A percentile compares a stretch with the other conserved stretches of the same genome.
phyloP scores from a whole-genome alignment of 1,140 invertebrate species.

The Bombus consobrinus region DNA sequence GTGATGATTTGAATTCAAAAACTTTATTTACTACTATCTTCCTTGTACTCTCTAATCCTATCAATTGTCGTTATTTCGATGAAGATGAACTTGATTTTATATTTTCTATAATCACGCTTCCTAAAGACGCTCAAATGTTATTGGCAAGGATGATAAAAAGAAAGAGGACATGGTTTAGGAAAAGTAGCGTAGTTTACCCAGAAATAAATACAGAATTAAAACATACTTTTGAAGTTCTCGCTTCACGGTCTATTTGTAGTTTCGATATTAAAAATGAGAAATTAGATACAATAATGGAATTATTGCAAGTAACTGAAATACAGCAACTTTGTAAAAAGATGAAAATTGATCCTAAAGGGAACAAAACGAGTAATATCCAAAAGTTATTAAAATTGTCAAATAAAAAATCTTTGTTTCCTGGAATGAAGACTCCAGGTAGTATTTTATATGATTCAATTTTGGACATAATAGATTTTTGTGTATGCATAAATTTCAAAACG shows the following conservation, averaged over 20 bases:
- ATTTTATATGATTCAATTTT: slow-evolving; percentile 54
- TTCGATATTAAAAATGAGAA: slow-evolving; percentile 59
- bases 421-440: slow-evolving; percentile 63
- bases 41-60: slow-evolving; percentile 70
- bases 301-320: slow-evolving; percentile 71
- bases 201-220: slow-evolving; percentile 64
- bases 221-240: slow-evolving; percentile 63
- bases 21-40: slow-evolving; percentile 65
- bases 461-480: slow-evolving; percentile 62
- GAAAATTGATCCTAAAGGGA: slow-evolving; percentile 61
- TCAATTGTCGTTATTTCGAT: slow-evolving; percentile 78
- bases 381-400: slow-evolving; percentile 64
- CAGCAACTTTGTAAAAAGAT: slow-evolving; percentile 60
- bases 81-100: slow-evolving; percentile 71
- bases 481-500: slow-evolving; percentile 64
- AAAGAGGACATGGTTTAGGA: slow-evolving; percentile 68
- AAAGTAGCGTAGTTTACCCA: slow-evolving; percentile 62
- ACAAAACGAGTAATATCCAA: slow-evolving; percentile 66
- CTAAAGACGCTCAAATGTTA: slow-evolving; percentile 68
- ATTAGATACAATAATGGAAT: slow-evolving; percentile 60
- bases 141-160: slow-evolving; percentile 74
- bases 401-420: slow-evolving; percentile 67
- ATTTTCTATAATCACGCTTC: slow-evolving; percentile 68
- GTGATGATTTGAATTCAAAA: slow-evolving; percentile 66
- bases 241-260: slow-evolving; percentile 62